Base-by-base conservation (phyloP, 2,113 vertebrate species). In the Indicator indicator region DNA sequence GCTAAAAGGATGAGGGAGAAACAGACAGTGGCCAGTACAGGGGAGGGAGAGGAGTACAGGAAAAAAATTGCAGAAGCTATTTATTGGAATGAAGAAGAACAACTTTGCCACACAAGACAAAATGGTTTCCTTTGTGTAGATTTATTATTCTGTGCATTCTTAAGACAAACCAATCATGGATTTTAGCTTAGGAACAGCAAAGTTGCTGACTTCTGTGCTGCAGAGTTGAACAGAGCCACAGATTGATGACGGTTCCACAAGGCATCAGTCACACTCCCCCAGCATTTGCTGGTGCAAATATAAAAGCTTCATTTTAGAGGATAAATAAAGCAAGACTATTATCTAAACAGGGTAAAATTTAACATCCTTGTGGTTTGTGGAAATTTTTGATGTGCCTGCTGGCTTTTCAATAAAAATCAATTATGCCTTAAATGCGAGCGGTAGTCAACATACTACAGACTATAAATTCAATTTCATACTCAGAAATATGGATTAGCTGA, bases 361-460 rank as follows among this genome's bases (percentile, higher is more conserved):
- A 98, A 98, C 98, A 98, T 98, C 98, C 98, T 98, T 96, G 97
- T 98, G 97, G 97, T 97, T 97, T 98, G 98, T 98, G 97, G 97
- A 98, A 98, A 98, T 98, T 98, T 98, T 98, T 98, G 98, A 99
- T 99, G 98, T 98, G 97, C 97, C 98, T 99, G 98, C 98, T 98
- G 98, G 98, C 98, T 98, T 98, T 98, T 98, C 98, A 99, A 99
- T 98, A 98, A 98, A 98, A 99, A 99, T 99, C 98, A 99, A 99
- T 99, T 99, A 99, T 98, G 98, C 98, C 98, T 98, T 99, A 98
- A 98, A 98, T 98, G 98, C 78, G 67, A 98, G 97, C 93, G 71
- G 97, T 98, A 98, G 98, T 98, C 98, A 98, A 98, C 98, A 98
- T 98, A 98, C 97, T 98, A 98, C 97, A 98, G 98, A 98, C 98